phyloP scores from a whole-genome alignment of 2,797 vertebrate genomes.

The Fistularia tabacaria region DNA sequence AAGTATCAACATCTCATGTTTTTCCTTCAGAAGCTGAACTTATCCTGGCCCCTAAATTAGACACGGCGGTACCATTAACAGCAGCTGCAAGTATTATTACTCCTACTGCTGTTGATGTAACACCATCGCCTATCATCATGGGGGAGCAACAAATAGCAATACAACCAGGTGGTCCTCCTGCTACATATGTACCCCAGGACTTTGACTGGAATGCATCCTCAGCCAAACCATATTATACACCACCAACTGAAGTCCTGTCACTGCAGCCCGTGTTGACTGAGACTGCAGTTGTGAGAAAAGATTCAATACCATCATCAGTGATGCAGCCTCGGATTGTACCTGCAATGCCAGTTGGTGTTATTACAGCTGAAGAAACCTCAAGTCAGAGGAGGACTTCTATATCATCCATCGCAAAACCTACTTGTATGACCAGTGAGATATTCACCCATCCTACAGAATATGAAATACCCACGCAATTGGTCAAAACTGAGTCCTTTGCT shows the following conservation, averaged over 20 bases:
- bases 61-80: slow-evolving; percentile 11
- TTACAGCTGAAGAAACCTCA: slow-evolving; percentile 53
- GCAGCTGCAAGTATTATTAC: slow-evolving; percentile 9
- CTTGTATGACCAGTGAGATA: slow-evolving; percentile 46
- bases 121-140: slow-evolving; percentile 19
- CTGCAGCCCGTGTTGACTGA: slow-evolving; percentile 41
- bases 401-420: slow-evolving; percentile 50
- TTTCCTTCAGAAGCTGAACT: slow-evolving; percentile 15
- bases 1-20: slow-evolving; percentile 25
- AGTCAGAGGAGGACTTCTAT: slow-evolving; percentile 56
- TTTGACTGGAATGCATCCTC: slow-evolving; percentile 28
- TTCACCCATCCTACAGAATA: slow-evolving; percentile 47
- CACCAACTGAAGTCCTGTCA: slow-evolving; percentile 37
- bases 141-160: slow-evolving; percentile 37
- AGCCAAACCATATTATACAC: slow-evolving; percentile 35
- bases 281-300: slow-evolving; percentile 23
- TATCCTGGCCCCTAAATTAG: slow-evolving; percentile 11
- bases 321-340: slow-evolving; percentile 30
- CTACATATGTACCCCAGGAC: slow-evolving; percentile 27
- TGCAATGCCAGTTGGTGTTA: slow-evolving; percentile 42
- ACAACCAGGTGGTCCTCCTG: slow-evolving; percentile 22
- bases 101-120: slow-evolving; percentile 13
- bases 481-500: slow-evolving; percentile 54
- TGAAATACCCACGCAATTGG: slow-evolving; percentile 47
- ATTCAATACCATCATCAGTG: slow-evolving; percentile 33